Percentiles rank a stretch among this genome's conserved stretches.
Evolutionary conservation across 1,140 invertebrate genomes (phyloP).

Genomic region (Zeugodacus cucurbitae): DNA sequence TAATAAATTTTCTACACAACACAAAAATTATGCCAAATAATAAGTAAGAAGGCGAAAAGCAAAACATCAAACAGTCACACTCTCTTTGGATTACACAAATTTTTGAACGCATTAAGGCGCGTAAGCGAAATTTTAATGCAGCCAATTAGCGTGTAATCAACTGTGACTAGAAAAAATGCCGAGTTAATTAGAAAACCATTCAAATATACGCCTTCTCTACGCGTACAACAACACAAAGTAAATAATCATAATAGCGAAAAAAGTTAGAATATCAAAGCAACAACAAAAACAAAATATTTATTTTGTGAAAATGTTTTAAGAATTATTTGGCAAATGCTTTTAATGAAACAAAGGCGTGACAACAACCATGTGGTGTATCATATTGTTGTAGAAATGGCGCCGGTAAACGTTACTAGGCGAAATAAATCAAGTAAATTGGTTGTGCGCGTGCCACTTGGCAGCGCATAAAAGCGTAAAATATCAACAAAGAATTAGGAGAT

Average conservation of each 20-base stretch:
- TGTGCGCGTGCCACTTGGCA: conserved; percentile 9
- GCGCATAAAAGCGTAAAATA: neutral
- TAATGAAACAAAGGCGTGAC: neutral
- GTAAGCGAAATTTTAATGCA: neutral
- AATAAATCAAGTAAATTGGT: conserved; percentile 11
- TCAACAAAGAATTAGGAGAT: neutral
- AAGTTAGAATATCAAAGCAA: neutral
- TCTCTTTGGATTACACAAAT: neutral
- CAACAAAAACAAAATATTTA: neutral
- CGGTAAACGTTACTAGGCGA: neutral
- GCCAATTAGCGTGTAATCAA: neutral
- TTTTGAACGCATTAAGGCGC: neutral
- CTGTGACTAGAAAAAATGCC: neutral
- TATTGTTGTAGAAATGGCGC: neutral
- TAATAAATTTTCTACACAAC: neutral
- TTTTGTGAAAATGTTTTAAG: neutral
- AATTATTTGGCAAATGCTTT: neutral
- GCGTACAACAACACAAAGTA: neutral
- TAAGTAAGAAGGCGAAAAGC: neutral
- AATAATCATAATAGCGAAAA: neutral
- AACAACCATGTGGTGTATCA: neutral
- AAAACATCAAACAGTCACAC: neutral
- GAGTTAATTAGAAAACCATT: conserved; percentile 15
- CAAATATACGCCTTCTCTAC: neutral
- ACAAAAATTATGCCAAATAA: neutral